Evolutionary conservation across 2,113 vertebrate genomes (phyloP).

Genomic region (Casuarius casuarius): DNA sequence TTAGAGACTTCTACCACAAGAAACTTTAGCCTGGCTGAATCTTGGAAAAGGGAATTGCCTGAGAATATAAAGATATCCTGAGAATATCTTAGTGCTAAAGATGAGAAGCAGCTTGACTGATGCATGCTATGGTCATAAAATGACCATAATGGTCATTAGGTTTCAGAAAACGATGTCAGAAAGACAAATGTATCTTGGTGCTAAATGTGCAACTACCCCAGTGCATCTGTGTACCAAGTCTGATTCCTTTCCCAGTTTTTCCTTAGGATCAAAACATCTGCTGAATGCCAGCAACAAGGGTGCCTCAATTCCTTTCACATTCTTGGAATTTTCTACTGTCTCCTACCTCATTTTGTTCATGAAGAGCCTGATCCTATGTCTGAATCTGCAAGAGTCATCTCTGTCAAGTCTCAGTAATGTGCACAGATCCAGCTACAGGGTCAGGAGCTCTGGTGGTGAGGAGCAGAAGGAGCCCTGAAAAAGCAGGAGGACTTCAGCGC

Average conservation of each 20-base stretch:
- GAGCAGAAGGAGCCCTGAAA: not conserved
- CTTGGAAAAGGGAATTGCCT: not conserved
- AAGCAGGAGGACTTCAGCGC: too few species aligned
- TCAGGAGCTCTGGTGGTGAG: not conserved
- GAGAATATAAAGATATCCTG: not conserved
- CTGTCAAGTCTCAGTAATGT: not conserved
- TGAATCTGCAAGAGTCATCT: not conserved
- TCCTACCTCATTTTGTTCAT: not conserved
- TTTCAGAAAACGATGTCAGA: not conserved
- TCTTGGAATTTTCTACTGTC: not conserved
- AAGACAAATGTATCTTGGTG: not conserved
- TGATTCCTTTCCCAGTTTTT: not conserved
- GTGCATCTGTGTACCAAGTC: not conserved
- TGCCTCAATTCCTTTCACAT: not conserved
- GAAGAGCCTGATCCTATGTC: not conserved
- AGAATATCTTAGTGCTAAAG: not conserved
- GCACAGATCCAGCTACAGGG: not conserved
- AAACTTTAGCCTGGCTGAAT: not conserved
- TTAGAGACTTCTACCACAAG: not conserved
- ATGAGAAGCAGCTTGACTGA: not conserved
- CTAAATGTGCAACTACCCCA: not conserved
- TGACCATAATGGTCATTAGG: not conserved
- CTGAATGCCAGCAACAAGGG: fast-evolving
- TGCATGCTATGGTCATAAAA: not conserved
- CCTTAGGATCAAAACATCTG: not conserved